Conservation (phyloP, 2,888 invertebrate species). For the Caenorhabditis sp. region DNA sequence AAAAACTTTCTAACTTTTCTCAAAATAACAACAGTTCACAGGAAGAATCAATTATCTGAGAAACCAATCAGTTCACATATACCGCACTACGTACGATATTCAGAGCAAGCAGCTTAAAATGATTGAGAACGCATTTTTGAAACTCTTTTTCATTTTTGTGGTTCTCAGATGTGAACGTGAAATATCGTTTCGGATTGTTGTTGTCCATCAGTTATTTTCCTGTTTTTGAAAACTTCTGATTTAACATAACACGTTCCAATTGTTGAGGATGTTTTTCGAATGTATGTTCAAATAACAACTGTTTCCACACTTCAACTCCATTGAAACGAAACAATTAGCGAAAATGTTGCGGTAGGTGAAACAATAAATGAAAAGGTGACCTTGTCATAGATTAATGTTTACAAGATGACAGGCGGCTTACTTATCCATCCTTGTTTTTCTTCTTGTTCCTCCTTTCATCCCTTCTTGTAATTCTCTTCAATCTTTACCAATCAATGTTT, state of each 20-base stretch:
- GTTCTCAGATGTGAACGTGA: too few species aligned
- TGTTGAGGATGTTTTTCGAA: too few species aligned
- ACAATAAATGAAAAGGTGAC: background rate
- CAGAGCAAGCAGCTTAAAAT: too few species aligned
- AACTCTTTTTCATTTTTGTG: too few species aligned
- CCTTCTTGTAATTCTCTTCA: background rate
- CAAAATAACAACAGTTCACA: too few species aligned
- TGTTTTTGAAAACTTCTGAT: background rate
- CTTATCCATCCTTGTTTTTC: background rate
- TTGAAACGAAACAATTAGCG: background rate
- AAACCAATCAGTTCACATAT: too few species aligned
- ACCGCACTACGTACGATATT: too few species aligned
- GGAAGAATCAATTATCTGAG: too few species aligned
- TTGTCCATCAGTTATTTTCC: background rate
- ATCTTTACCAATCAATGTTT: background rate
- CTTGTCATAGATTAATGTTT: constrained; percentile 1
- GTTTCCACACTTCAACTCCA: background rate
- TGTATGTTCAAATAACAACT: background rate
- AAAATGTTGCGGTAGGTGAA: background rate
- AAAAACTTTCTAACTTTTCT: too few species aligned
- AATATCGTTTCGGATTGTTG: too few species aligned
- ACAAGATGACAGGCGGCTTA: constrained; percentile 1
- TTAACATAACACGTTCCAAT: too few species aligned
- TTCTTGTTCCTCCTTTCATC: background rate
- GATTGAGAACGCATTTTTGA: too few species aligned